Conservation (phyloP, 2,113 vertebrate genomes). For the Pan troglodytes region DNA sequence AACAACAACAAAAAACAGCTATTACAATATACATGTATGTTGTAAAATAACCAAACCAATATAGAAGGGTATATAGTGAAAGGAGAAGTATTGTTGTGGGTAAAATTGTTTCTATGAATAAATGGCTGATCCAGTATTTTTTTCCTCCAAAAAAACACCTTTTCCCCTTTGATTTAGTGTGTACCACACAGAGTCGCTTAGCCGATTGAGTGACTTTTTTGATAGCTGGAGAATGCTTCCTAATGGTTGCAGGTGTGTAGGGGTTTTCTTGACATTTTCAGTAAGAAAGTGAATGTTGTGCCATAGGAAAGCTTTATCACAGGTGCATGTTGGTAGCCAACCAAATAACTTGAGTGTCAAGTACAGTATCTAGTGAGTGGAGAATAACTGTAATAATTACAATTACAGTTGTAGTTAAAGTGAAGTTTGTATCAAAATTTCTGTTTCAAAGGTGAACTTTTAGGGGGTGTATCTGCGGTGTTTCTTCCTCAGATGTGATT, state of each 20-base stretch:
- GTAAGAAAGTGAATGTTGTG: background rate
- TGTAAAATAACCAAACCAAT: background rate
- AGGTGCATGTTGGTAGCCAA: background rate
- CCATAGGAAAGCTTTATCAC: background rate
- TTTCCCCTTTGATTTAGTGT: background rate
- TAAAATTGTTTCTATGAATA: background rate
- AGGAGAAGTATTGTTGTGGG: background rate
- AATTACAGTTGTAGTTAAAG: background rate
- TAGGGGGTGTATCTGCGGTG: background rate
- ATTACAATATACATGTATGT: background rate
- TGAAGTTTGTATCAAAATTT: background rate
- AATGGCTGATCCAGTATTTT: background rate
- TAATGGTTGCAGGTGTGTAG: background rate
- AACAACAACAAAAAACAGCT: background rate
- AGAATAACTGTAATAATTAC: background rate
- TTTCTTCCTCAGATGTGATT: background rate
- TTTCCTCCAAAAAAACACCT: background rate
- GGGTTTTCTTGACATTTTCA: background rate
- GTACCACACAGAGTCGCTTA: background rate
- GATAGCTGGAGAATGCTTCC: background rate
- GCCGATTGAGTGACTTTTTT: background rate
- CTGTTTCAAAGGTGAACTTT: background rate
- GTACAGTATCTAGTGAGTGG: background rate
- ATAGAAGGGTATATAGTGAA: background rate
- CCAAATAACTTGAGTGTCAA: background rate